Base-by-base conservation (phyloP, 2,113 vertebrate species). In the Cichladusa arquata region DNA sequence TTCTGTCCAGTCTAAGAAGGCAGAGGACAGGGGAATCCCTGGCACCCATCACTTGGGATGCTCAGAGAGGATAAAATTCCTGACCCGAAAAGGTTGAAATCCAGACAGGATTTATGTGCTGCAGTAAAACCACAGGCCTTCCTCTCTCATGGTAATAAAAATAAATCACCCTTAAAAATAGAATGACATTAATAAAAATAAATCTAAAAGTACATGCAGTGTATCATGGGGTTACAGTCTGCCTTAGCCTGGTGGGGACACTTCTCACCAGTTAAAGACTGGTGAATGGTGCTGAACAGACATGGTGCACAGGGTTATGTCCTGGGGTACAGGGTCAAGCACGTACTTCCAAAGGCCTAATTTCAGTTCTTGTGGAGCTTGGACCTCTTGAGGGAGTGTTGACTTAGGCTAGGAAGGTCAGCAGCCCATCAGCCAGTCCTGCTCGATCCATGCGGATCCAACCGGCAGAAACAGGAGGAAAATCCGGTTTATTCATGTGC, bases 151-250 rank as follows among this genome's bases (percentile, higher is more conserved):
- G 34, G 89, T 54, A 78, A 95, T 96, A 96, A 97, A 97, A 97
- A 95, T 94, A 96, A 96, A 96, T 96, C 96, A 96, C 78, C 93
- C 87, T 95, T 96, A 94, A 91, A 96, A 96, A 60, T 29, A 94
- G 96, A 94, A 95, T 72, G 95, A 48, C 87, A 95, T 90, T 92
- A 93, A 95, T 96, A 96, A 96, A 96, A 91, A 85, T 93, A 87
- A 87, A 96, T 82, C 84, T 91, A 38, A 74, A 95, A 95, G 92
- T 84, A 85, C 84, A 91, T 9, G 65, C 90, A 57, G 85, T 64
- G 73, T 60, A 67, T 85, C 85, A 45, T 0, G 2, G 61, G 72
- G 81, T 67, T 89, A 67, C 1, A 4, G 31, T 42, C 69, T 78
- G 58, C 50, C 72, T 67, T 61, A 87, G 47, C 31, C 48, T 48